These are phyloP conservation scores for Fabriciana adippe DNA, from an alignment of 2,888 invertebrate species.

Conservation along the genomic window DNA sequence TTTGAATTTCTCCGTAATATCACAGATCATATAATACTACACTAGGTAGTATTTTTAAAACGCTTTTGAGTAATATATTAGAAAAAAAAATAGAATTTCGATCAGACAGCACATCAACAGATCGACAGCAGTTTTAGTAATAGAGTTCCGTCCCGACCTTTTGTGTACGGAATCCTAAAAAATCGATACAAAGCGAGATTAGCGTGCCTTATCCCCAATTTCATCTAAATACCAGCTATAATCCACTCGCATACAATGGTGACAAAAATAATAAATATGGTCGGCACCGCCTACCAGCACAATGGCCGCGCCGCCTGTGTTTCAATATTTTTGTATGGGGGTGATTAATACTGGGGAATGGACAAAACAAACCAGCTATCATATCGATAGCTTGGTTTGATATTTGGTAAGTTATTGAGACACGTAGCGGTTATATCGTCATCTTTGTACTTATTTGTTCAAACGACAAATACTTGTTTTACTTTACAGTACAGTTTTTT, in stretches of 20 bases:
- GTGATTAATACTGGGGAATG: slow-evolving; percentile 65
- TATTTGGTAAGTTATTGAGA: neutral
- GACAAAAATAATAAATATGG: slow-evolving; percentile 82
- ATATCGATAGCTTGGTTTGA: slow-evolving; percentile 51
- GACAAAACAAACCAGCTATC: slow-evolving; percentile 67
- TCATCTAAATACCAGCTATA: slow-evolving; percentile 80
- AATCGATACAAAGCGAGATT: slow-evolving; percentile 66
- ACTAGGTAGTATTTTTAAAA: too few relatives aligned
- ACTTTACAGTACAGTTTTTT: too few relatives aligned
- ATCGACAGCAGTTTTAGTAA: too few relatives aligned
- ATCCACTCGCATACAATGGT: slow-evolving; percentile 73
- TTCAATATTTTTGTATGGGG: slow-evolving; percentile 74
- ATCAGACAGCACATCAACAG: too few relatives aligned
- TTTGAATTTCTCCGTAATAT: too few relatives aligned
- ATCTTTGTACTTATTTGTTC: too few relatives aligned
- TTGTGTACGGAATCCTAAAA: slow-evolving; percentile 48
- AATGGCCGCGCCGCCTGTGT: slow-evolving; percentile 55
- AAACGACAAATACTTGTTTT: too few relatives aligned
- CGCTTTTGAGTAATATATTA: too few relatives aligned
- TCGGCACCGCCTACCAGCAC: slow-evolving; percentile 61
- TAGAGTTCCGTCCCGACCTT: too few relatives aligned
- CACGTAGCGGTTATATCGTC: too few relatives aligned
- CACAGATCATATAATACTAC: too few relatives aligned
- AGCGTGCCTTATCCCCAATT: slow-evolving; percentile 79
- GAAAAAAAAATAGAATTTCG: too few relatives aligned